Conservation (phyloP, 2,113 vertebrate genomes). For the Pandion haliaetus region DNA sequence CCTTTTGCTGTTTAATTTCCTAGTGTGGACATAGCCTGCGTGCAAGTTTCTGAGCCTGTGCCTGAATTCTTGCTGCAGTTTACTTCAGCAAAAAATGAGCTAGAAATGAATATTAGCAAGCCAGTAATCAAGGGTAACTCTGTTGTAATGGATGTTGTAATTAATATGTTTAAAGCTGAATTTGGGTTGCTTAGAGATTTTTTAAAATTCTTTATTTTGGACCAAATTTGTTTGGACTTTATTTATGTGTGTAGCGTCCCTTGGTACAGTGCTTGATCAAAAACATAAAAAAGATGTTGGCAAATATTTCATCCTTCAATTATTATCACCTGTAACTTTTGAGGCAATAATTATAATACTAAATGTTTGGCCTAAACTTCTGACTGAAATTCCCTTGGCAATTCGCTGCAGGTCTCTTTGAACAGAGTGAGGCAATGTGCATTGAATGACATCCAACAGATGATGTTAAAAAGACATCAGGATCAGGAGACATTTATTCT, state of each 20-base stretch:
- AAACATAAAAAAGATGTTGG: background rate
- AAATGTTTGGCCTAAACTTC: slow-evolving; percentile 4
- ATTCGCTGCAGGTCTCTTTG: background rate
- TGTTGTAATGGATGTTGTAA: background rate
- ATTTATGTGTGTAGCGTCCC: background rate
- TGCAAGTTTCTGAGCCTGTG: background rate
- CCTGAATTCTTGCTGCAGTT: background rate
- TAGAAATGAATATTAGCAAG: background rate
- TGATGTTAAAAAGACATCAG: slow-evolving; percentile 33
- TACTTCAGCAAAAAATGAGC: background rate
- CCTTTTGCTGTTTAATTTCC: background rate
- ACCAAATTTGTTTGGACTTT: background rate
- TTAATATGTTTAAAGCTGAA: background rate
- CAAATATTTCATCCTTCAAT: background rate
- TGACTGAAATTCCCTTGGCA: background rate
- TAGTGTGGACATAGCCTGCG: background rate
- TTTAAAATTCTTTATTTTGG: background rate
- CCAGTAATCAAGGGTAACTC: background rate
- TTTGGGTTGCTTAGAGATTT: background rate
- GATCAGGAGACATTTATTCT: slow-evolving; percentile 13
- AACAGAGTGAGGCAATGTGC: background rate
- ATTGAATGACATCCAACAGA: slow-evolving; percentile 35
- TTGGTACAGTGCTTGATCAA: background rate
- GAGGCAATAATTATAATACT: background rate
- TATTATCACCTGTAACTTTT: slow-evolving; percentile 37